A percentile compares a stretch with the other conserved stretches of the same genome.
phyloP scores from a whole-genome alignment of 1,140 invertebrate genomes.

The Leguminivora glycinivorella region DNA sequence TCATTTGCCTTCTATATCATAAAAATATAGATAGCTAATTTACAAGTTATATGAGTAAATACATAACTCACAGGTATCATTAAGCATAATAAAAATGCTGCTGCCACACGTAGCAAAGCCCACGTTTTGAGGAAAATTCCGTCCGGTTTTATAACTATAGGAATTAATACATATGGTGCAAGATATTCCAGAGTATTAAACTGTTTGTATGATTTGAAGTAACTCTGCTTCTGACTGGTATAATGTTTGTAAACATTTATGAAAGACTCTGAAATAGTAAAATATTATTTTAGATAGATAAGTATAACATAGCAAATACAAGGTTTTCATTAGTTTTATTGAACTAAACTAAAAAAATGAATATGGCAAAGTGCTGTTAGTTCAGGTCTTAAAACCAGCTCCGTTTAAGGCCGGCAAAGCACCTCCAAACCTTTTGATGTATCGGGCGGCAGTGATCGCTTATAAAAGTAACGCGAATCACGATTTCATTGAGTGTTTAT shows the following conservation, averaged over 20 bases:
- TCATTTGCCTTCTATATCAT: too few species aligned
- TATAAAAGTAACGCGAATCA: too few species aligned
- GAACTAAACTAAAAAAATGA: too few species aligned
- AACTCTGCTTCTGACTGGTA: slow-evolving; percentile 56
- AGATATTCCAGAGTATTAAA: slow-evolving; percentile 61
- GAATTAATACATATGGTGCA: slow-evolving; percentile 64
- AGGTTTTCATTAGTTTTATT: too few species aligned
- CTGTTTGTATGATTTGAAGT: slow-evolving; percentile 60
- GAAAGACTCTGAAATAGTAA: slow-evolving; percentile 63
- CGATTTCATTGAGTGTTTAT: too few species aligned
- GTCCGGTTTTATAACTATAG: slow-evolving; percentile 70
- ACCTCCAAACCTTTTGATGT: too few species aligned
- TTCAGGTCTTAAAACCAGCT: too few species aligned
- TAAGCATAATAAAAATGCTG: slow-evolving; percentile 59
- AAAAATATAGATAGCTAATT: too few species aligned
- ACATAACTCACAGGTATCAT: slow-evolving; percentile 62
- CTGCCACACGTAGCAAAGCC: slow-evolving; percentile 60
- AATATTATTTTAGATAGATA: slow-evolving; percentile 30
- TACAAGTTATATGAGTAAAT: neutral
- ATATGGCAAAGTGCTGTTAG: too few species aligned
- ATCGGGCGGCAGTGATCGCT: too few species aligned
- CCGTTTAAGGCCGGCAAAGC: too few species aligned
- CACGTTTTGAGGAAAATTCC: slow-evolving; percentile 70
- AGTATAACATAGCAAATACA: too few species aligned
- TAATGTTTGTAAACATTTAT: slow-evolving; percentile 65